These are phyloP conservation scores for Halotydeus destructor DNA, from an alignment of 1,140 invertebrate genomes.

Conservation along the genomic window DNA sequence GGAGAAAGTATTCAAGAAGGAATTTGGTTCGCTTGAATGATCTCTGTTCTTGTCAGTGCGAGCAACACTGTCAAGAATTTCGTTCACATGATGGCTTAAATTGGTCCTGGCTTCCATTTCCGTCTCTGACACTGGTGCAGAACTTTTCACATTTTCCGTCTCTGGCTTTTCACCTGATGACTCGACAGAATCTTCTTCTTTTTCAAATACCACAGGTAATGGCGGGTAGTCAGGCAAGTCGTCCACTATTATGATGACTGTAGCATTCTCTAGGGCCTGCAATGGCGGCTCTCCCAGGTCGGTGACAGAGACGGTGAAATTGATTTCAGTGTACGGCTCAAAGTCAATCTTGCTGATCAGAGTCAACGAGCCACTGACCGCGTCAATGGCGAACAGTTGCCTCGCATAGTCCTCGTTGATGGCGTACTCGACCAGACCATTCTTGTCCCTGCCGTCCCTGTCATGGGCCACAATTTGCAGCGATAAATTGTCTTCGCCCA, in stretches of 20 bases:
- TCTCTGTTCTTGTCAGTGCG: no score
- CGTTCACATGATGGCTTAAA: no score
- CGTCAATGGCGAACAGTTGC: conserved; percentile 61
- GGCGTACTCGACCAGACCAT: conserved; percentile 55
- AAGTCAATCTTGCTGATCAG: conserved; percentile 39
- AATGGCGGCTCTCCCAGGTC: conserved; percentile 58
- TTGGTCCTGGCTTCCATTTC: no score
- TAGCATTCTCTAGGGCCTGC: conserved; percentile 31
- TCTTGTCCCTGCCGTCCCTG: conserved; percentile 56
- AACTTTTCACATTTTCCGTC: no score
- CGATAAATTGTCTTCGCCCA: conserved; percentile 36
- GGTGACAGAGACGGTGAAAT: conserved; percentile 62
- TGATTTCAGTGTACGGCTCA: conserved; percentile 43
- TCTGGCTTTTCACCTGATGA: no score
- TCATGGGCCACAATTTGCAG: conserved; percentile 56
- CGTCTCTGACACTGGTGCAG: no score
- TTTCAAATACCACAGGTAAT: no score
- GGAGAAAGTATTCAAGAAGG: no score
- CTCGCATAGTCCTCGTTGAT: conserved; percentile 50
- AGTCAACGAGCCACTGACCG: conserved; percentile 40
- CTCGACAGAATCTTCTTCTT: no score
- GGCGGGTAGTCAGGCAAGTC: no score
- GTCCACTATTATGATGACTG: conserved; percentile 38
- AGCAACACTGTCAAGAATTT: no score
- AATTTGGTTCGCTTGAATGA: no score